phyloP scores from a whole-genome alignment of 2,888 invertebrate genomes.

The Dermolepida albohirtum region DNA sequence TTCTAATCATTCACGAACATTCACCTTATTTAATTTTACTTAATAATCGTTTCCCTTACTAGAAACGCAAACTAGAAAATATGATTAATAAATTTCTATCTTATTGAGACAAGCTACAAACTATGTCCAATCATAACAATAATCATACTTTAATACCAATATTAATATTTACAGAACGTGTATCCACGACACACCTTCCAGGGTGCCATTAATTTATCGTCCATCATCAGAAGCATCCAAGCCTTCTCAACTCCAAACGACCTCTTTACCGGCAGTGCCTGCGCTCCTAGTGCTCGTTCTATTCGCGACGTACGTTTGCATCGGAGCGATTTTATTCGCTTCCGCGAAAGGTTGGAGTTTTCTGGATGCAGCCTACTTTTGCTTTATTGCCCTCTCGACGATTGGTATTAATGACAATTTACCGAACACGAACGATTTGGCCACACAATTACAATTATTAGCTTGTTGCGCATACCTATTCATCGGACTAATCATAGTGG shows the following conservation, averaged over 20 bases:
- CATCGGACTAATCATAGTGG: conserved; percentile 82
- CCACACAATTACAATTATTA: conserved; percentile 78
- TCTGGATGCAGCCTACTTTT: conserved; percentile 85
- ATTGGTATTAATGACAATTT: conserved; percentile 85
- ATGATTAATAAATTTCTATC: too few species aligned
- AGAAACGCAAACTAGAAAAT: too few species aligned
- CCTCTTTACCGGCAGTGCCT: conserved; percentile 68
- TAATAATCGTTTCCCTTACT: too few species aligned
- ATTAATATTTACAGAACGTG: conserved; percentile 59
- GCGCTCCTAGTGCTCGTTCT: conserved; percentile 74
- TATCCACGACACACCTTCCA: conserved; percentile 80
- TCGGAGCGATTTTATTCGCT: conserved; percentile 82
- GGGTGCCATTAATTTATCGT: conserved; percentile 78
- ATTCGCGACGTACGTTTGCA: conserved; percentile 78
- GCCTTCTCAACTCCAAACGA: conserved; percentile 24
- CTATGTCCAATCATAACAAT: too few species aligned
- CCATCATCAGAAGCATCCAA: conserved; percentile 46
- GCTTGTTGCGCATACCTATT: conserved; percentile 85
- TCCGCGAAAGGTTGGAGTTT: conserved; percentile 86
- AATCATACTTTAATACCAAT: too few species aligned
- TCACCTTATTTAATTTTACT: too few species aligned
- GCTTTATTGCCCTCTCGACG: conserved; percentile 86
- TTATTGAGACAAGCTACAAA: too few species aligned
- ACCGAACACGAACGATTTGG: conserved; percentile 66
- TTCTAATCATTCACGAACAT: too few species aligned